These are phyloP conservation scores for Cathartes aura DNA, from an alignment of 2,113 vertebrate genomes.

Conservation along the genomic window DNA sequence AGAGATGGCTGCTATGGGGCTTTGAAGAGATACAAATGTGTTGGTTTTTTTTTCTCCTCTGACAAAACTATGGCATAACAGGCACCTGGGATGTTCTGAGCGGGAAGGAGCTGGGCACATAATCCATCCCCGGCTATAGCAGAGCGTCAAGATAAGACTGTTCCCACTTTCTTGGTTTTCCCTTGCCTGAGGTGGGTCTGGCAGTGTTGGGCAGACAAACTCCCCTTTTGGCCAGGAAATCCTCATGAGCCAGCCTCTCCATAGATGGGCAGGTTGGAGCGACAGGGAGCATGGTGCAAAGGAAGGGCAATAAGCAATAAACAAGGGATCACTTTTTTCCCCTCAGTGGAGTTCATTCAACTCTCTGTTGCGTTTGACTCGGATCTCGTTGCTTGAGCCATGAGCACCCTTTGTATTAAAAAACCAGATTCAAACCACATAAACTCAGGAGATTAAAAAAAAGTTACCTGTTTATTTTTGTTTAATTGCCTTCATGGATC, in stretches of 20 bases:
- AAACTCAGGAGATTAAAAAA: not conserved
- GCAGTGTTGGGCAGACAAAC: not conserved
- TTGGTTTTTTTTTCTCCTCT: not conserved
- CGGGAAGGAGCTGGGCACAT: not conserved
- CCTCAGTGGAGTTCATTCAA: not conserved
- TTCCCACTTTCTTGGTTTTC: not conserved
- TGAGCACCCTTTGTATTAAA: not conserved
- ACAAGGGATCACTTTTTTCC: not conserved
- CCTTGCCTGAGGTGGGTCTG: not conserved
- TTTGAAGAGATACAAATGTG: not conserved
- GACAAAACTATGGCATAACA: not conserved
- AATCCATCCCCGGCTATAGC: not conserved
- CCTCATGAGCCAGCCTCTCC: not conserved
- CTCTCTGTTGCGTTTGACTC: not conserved
- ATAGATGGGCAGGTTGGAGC: not conserved
- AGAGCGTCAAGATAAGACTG: not conserved
- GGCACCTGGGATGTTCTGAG: not conserved
- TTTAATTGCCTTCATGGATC: not conserved
- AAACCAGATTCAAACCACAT: not conserved
- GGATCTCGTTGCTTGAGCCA: not conserved
- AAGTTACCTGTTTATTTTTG: not conserved
- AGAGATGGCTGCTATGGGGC: not conserved
- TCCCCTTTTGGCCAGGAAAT: not conserved
- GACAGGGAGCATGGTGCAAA: not conserved
- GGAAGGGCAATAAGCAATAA: not conserved